Evolutionary conservation across 2,888 invertebrate species (phyloP).

Genomic region (Lasioglossum vierecki): DNA sequence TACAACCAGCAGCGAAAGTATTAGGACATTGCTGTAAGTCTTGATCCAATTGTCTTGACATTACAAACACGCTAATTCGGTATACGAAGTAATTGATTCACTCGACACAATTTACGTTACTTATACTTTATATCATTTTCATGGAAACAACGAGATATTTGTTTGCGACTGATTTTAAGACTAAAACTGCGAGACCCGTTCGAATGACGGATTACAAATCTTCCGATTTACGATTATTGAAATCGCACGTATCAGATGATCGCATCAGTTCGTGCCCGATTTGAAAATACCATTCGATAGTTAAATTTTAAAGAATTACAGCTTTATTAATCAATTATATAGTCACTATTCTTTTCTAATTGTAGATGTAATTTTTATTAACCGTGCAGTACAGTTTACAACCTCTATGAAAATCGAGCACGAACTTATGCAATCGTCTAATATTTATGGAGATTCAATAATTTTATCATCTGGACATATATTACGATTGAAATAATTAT

Average conservation of each 20-base stretch:
- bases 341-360: too few relatives aligned
- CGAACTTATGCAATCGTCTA: too few relatives aligned
- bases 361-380: too few relatives aligned
- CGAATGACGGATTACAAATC: neutral
- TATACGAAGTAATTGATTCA: neutral
- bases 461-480: too few relatives aligned
- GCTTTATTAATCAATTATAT: too few relatives aligned
- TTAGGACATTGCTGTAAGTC: neutral
- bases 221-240: neutral
- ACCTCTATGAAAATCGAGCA: too few relatives aligned
- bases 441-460: neutral
- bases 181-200: neutral
- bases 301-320: too few relatives aligned
- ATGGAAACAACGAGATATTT: neutral
- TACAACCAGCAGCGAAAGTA: conserved; percentile 35
- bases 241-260: neutral
- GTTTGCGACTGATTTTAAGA: neutral
- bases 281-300: too few relatives aligned
- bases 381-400: too few relatives aligned
- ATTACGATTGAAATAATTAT: too few relatives aligned
- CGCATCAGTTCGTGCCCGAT: too few relatives aligned
- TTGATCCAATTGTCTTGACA: neutral
- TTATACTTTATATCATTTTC: too few relatives aligned
- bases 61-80: neutral
- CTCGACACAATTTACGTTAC: neutral